Evolutionary conservation across 2,888 invertebrate genomes (phyloP).

Genomic region (Papilio gigon): DNA sequence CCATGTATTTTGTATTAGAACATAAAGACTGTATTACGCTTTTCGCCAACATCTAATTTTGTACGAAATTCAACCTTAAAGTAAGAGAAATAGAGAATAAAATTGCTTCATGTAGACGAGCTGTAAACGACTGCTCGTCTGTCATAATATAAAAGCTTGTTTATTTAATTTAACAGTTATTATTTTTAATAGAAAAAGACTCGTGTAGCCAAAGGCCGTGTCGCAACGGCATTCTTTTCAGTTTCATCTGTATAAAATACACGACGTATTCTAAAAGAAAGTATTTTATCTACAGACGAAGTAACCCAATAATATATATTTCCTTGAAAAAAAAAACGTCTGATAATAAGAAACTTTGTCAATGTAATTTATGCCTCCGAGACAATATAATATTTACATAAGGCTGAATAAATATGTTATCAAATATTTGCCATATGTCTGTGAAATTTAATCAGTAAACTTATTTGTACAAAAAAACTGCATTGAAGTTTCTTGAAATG

Average conservation of each 20-base stretch:
- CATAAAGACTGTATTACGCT: background rate
- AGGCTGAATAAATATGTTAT: background rate
- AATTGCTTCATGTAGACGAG: no score
- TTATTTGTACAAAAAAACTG: background rate
- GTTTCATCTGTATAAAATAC: background rate
- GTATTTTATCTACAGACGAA: background rate
- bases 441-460: constrained; percentile 7
- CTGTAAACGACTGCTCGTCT: no score
- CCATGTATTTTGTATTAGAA: background rate
- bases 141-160: no score
- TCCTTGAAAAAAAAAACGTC: no score
- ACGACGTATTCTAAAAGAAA: background rate
- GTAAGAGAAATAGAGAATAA: no score
- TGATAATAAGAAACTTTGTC: no score
- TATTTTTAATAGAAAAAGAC: no score
- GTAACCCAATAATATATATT: background rate
- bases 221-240: background rate
- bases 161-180: no score
- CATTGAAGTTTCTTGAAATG: background rate
- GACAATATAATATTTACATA: constrained; percentile 1
- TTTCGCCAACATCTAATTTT: background rate
- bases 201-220: background rate
- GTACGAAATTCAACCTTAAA: no score
- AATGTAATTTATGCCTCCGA: background rate
- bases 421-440: constrained; percentile 19